A percentile compares a stretch with the other conserved stretches of the same genome.
These are phyloP conservation scores for Stichodactyla mertensii DNA, from an alignment of 64 coral and sea anemone species.

Conservation along the genomic window DNA sequence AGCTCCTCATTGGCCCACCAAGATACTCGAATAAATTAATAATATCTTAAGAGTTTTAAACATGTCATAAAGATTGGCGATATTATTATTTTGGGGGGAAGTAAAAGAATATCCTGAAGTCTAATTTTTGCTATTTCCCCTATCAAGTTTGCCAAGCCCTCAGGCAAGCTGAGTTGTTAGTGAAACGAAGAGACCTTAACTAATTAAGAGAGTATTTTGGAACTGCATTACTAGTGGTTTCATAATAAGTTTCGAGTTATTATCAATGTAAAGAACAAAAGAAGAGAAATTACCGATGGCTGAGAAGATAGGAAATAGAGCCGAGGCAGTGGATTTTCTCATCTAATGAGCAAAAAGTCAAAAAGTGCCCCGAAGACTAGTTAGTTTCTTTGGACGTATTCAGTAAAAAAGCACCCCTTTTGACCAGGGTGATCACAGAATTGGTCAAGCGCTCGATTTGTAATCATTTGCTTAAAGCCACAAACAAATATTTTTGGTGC, in stretches of 20 bases:
- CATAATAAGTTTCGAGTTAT: conserved; percentile 53
- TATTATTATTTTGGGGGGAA: background rate
- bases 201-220: conserved; percentile 52
- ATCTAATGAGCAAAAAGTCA: background rate
- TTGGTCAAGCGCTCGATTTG: background rate
- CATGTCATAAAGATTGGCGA: background rate
- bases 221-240: conserved; percentile 45
- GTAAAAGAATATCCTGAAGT: background rate
- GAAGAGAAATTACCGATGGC: conserved; percentile 38
- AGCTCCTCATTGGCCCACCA: background rate
- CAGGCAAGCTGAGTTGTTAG: background rate
- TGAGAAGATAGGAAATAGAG: conserved; percentile 31
- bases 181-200: conserved; percentile 23
- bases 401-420: background rate
- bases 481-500: background rate
- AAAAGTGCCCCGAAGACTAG: background rate
- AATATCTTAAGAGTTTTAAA: background rate
- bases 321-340: background rate
- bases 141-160: background rate
- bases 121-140: conserved; percentile 5
- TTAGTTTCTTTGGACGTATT: background rate
- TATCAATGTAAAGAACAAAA: conserved; percentile 41
- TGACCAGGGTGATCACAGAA: background rate
- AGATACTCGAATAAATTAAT: background rate
- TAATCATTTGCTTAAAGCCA: conserved; percentile 6